Evolutionary conservation across 2,888 invertebrate genomes (phyloP), one percentile per base, ranked within the genome.

Genomic region (Cenopis cana): DNA sequence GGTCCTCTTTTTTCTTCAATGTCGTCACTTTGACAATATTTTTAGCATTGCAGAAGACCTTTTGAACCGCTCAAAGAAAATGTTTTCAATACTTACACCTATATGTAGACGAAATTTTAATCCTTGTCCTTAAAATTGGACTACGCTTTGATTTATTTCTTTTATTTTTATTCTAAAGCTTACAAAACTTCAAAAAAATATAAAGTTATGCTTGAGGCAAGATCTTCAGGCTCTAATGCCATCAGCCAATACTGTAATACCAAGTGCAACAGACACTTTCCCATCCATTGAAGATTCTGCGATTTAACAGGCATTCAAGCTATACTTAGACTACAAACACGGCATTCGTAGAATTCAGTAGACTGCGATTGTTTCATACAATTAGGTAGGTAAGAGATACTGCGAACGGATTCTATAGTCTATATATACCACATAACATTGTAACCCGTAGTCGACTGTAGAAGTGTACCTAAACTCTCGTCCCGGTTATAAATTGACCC

Each of bases 301-400:
- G 20, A 14, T 20, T 24, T 4, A 24, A 24, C 24, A 24, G 14
- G 60, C 18, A 41, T 60, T 60, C 38, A 29, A 20, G 61, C 6
- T 61, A 49, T 20, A n/a, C n/a, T n/a, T n/a, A 24, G 18, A 33
- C 36, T 33, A 46, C 50, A 61, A 41, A 61, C 33, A 17, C 20
- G 36, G 20, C 11, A 2, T 68, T 68, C 61, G 46, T 9, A 33
- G 68, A 61, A 61, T 55, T 61, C 54, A 46, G n/a, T 54, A n/a
- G 46, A 38, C 33, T 11, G 68, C 54, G 49, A 55, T 68, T 68
- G 61, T 68, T n/a, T 55, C 49, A 12, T 59, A 59, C 20, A 5
- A 14, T 11, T 33, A 8, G 33, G n/a, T 10, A 14, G 20, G 8
- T n/a, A 60, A 10, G 1, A 33, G 18, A 14, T 68, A 54, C 54